phyloP scores from a whole-genome alignment of 2,888 invertebrate genomes.

The Epinotia bilunana region DNA sequence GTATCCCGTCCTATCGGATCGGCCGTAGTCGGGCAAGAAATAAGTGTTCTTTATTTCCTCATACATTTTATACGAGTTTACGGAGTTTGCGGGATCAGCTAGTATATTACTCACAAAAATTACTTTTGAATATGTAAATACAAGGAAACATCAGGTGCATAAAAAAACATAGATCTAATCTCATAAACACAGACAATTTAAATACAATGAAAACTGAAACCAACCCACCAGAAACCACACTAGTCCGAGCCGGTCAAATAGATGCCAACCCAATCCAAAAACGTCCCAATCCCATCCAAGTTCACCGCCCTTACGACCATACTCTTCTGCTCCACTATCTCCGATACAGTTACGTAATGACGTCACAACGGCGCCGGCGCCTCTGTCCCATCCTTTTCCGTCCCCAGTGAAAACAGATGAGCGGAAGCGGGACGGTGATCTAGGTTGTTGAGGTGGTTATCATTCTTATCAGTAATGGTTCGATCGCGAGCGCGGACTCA shows the following conservation, averaged over 20 bases:
- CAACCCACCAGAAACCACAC: neutral
- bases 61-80: no score
- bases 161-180: no score
- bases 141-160: no score
- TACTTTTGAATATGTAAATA: no score
- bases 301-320: neutral
- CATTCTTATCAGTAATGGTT: slow-evolving; percentile 27
- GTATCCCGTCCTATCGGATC: no score
- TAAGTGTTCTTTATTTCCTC: no score
- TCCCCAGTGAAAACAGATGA: neutral
- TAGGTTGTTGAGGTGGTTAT: slow-evolving; percentile 30
- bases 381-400: neutral
- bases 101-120: no score
- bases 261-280: neutral
- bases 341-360: slow-evolving; percentile 21
- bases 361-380: slow-evolving; percentile 27
- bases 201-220: slow-evolving; percentile 10
- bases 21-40: no score
- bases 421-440: neutral
- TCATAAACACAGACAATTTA: no score
- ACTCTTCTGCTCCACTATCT: neutral
- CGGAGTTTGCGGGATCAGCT: no score
- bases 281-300: neutral
- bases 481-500: neutral
- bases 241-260: neutral